phyloP scores from a whole-genome alignment of 1,140 invertebrate species.

The Lamellibrachia luymesi region DNA sequence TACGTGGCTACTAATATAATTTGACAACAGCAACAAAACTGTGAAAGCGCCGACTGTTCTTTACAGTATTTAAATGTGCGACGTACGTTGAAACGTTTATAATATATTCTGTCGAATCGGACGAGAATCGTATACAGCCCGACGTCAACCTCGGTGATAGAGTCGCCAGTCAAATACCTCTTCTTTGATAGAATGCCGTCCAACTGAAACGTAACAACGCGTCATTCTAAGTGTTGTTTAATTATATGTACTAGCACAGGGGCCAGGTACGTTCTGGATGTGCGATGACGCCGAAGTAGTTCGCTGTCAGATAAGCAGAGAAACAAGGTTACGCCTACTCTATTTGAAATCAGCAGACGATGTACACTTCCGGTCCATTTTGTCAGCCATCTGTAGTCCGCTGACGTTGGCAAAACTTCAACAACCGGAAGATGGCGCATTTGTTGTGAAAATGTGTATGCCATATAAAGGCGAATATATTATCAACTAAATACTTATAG shows the following conservation, averaged over 20 bases:
- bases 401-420: not conserved
- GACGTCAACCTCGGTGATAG: constrained; percentile 50
- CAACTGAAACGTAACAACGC: not conserved
- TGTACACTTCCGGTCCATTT: not conserved
- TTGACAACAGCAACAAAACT: too few species aligned
- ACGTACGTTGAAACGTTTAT: constrained; percentile 44
- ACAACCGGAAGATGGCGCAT: too few species aligned
- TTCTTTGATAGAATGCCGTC: not conserved
- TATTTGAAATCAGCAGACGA: not conserved
- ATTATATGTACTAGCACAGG: too few species aligned
- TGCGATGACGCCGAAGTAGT: too few species aligned
- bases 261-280: too few species aligned
- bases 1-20: too few species aligned
- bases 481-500: not conserved
- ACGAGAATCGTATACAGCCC: constrained; percentile 47
- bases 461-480: not conserved
- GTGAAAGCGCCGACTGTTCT: not conserved
- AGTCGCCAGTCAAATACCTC: constrained; percentile 38
- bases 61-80: constrained; percentile 26
- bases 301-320: not conserved
- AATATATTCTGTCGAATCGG: constrained; percentile 51
- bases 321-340: not conserved
- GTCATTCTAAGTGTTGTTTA: not conserved
- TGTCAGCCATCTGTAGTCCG: not conserved
- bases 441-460: not conserved